Evolutionary conservation across 2,113 vertebrate species (phyloP).

Genomic region (Nettapus auritus): DNA sequence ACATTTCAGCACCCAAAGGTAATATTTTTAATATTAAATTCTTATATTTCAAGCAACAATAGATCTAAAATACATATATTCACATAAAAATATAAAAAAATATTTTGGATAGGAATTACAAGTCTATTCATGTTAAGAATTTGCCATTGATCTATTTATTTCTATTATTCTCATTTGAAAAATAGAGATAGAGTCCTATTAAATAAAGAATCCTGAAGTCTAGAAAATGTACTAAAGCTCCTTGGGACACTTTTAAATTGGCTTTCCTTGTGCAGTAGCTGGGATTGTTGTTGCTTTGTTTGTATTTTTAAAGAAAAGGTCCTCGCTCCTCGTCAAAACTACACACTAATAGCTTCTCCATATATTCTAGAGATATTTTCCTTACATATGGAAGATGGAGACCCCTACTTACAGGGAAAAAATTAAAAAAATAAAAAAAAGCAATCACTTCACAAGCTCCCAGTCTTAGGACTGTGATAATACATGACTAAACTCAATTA

Average conservation of each 20-base stretch:
- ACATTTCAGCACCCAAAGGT: neutral
- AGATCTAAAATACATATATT: neutral
- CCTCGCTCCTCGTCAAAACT: neutral
- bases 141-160: neutral
- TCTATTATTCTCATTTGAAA: neutral
- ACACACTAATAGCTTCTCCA: neutral
- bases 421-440: neutral
- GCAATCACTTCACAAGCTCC: neutral
- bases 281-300: neutral
- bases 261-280: neutral
- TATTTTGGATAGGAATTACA: neutral
- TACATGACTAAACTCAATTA: neutral
- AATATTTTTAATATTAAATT: neutral
- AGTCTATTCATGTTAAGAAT: neutral
- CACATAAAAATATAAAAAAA: neutral
- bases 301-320: neutral
- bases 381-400: neutral
- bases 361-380: neutral
- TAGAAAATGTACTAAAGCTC: neutral
- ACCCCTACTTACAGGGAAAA: neutral
- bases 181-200: neutral
- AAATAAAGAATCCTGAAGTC: neutral
- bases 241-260: neutral
- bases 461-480: neutral
- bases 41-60: neutral